phyloP scores from a whole-genome alignment of 2,113 vertebrate genomes.

The Cavia aperea region DNA sequence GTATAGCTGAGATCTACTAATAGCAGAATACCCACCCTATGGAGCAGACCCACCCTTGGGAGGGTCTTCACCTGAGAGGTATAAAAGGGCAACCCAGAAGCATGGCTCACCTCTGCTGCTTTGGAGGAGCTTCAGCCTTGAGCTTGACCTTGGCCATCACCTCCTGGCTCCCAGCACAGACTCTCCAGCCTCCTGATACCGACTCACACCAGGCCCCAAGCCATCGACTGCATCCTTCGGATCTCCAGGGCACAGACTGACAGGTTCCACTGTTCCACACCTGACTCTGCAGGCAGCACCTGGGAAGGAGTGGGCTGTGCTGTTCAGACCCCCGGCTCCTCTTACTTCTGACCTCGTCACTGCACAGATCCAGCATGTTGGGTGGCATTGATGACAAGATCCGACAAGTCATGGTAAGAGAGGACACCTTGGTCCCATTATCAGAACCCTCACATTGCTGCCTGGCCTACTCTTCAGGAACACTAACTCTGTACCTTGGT shows the following conservation, averaged over 20 bases:
- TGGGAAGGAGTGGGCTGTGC: not conserved
- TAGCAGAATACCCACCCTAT: not conserved
- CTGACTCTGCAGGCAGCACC: not conserved
- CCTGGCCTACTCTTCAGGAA: too few species aligned
- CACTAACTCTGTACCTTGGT: too few species aligned
- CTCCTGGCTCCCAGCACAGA: not conserved
- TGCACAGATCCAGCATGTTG: slow-evolving; percentile 75
- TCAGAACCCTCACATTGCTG: too few species aligned
- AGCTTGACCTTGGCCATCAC: not conserved
- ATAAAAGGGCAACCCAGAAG: not conserved
- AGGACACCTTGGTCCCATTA: not conserved
- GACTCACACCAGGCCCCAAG: not conserved
- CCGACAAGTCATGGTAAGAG: slow-evolving; percentile 83
- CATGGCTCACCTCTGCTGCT: not conserved
- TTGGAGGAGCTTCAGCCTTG: not conserved
- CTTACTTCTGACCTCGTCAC: slow-evolving; percentile 48
- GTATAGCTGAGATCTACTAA: not conserved
- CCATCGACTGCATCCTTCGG: not conserved
- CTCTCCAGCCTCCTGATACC: not conserved
- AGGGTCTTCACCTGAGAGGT: not conserved
- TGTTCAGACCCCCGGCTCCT: not conserved
- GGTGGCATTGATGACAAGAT: slow-evolving; percentile 84
- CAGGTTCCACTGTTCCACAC: not conserved
- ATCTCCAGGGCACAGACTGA: not conserved
- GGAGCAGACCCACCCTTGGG: not conserved